These are phyloP conservation scores for Serripes groenlandicus DNA, from an alignment of 2,888 invertebrate species.

Conservation along the genomic window DNA sequence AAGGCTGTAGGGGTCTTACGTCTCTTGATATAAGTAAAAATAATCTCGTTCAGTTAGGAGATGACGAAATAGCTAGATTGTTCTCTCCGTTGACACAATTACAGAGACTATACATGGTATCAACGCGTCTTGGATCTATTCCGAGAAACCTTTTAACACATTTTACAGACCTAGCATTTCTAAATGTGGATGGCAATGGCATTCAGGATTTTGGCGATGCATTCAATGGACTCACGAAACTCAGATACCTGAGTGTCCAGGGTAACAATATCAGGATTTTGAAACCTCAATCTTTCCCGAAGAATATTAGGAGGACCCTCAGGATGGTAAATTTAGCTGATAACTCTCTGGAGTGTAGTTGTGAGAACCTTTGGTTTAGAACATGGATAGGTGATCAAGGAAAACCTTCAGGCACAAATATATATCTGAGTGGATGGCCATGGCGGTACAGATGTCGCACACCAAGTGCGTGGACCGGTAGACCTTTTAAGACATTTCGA, in stretches of 20 bases:
- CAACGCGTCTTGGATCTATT: background rate
- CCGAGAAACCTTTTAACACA: slow-evolving; percentile 3
- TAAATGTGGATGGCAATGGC: slow-evolving; percentile 16
- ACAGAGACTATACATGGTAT: slow-evolving; percentile 4
- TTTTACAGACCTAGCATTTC: background rate
- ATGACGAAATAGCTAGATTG: background rate
- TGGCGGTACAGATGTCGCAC: slow-evolving; percentile 12
- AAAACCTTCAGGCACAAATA: background rate
- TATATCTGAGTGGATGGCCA: slow-evolving; percentile 25
- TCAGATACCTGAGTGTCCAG: background rate
- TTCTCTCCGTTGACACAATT: slow-evolving; percentile 13
- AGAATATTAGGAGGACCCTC: background rate
- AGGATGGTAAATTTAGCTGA: slow-evolving; percentile 15
- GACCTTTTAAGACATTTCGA: background rate
- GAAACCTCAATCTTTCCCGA: background rate
- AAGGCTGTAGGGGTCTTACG: background rate
- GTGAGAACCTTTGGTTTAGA: slow-evolving; percentile 51
- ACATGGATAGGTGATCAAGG: slow-evolving; percentile 34
- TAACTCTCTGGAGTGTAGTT: slow-evolving; percentile 51
- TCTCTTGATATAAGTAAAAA: slow-evolving; percentile 28
- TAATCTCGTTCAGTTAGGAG: slow-evolving; percentile 1
- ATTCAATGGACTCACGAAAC: background rate
- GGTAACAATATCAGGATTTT: slow-evolving; percentile 22
- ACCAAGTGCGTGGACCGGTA: background rate
- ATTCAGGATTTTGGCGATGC: background rate